Conservation (phyloP, 2,797 vertebrate species). For the Rhincodon typus region DNA sequence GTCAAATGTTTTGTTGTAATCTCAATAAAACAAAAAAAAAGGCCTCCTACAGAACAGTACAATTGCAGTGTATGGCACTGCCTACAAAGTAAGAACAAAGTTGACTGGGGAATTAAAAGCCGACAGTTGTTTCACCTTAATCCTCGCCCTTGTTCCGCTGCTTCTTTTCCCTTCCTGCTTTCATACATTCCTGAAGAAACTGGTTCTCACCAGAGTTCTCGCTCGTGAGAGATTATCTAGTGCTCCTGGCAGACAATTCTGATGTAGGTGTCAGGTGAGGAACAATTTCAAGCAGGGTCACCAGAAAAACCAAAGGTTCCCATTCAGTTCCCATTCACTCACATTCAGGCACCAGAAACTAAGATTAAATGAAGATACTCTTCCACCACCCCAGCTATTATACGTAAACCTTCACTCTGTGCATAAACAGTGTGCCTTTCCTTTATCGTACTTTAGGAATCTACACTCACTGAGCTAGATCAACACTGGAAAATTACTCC, state of each 20-base stretch:
- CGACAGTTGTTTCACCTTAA: background rate
- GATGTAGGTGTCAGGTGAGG: background rate
- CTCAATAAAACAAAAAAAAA: too few species aligned
- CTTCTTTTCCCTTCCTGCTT: background rate
- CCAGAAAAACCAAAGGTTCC: background rate
- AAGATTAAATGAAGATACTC: background rate
- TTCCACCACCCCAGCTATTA: too few species aligned
- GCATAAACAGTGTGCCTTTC: background rate
- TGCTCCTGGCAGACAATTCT: background rate
- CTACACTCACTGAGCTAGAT: background rate
- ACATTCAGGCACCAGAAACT: background rate
- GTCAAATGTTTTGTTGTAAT: conserved; percentile 8
- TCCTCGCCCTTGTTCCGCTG: background rate
- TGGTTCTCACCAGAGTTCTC: background rate
- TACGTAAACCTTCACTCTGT: background rate
- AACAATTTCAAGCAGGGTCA: background rate
- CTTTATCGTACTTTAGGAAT: background rate
- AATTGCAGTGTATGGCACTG: background rate
- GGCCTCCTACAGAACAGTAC: background rate
- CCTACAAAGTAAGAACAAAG: background rate
- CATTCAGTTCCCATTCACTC: background rate
- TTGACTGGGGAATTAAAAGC: background rate
- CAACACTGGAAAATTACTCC: background rate
- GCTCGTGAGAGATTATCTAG: background rate
- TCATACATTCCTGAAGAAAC: background rate